Evolutionary conservation across 2,888 invertebrate species (phyloP), one percentile per base, ranked within the genome.

Genomic region (Amblyjoppa proteus): DNA sequence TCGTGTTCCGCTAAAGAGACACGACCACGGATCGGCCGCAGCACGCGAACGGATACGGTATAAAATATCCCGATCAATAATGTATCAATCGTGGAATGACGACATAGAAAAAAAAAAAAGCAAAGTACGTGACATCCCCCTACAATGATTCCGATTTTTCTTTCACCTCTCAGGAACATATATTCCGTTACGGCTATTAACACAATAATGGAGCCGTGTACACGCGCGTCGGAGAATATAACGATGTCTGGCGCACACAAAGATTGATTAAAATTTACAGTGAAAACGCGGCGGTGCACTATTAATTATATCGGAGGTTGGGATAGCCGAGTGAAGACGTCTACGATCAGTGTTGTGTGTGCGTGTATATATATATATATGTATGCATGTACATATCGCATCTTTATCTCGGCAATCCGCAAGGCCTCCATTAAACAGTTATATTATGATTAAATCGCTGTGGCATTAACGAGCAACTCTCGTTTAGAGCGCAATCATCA

Each of bases 31-130:
- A 70, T 64, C 41, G 76, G 79, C 79, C 71, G 13, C 70, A 79
- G 13, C 31, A 31, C 64, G 28, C 11, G 49, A 28, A 45, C 9
- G 16, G 16, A 69, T 58, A 64, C 56, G 11, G 25, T 9, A 56
- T 13, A 5, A 34, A 34, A 73, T 58, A 20, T 58, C 7, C 25
- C 80, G 83, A 83, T 83, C 83, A 70, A 83, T 83, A 80, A 80
- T 71, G 70, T 66, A 84, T 84, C 73, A 81, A 80, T 84, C 84
- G 81, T 80, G 66, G 51, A 56, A 56, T 28, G 77, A 45, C 66
- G 61, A 64, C 38, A 76, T 2, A 20, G 61, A 34, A 51, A 71
- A 34, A 20, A 34, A 20, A 38, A 53, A 53, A 20, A 25, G 64
- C 7, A 20, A 51, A 56, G 56, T 25, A 25, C 51, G 49, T 20